A percentile compares a stretch with the other conserved stretches of the same genome.
Evolutionary conservation across 2,113 vertebrate genomes (phyloP).

Genomic region (Archocentrus centrarchus): DNA sequence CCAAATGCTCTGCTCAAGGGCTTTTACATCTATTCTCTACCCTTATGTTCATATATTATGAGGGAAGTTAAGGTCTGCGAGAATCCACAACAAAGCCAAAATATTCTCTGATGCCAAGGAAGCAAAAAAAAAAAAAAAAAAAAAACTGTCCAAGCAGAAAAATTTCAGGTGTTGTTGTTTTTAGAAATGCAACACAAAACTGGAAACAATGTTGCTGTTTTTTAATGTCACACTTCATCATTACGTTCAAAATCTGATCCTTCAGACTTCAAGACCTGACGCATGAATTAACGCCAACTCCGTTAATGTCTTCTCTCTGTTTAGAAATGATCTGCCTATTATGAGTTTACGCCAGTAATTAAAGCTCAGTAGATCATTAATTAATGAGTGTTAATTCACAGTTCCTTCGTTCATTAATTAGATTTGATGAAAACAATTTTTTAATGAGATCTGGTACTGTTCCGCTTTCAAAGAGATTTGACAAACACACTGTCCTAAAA

Average conservation of each 20-base stretch:
- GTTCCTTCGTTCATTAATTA: neutral
- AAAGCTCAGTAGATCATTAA: neutral
- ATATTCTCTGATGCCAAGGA: neutral
- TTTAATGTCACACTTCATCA: neutral
- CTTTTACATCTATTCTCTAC: conserved; percentile 38
- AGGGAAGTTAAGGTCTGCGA: neutral
- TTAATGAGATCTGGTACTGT: neutral
- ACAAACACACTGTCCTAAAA: neutral
- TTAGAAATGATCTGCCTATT: neutral
- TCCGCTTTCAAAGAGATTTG: neutral
- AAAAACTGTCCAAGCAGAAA: neutral
- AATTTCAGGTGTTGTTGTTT: neutral
- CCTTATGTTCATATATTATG: conserved; percentile 3
- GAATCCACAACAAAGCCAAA: neutral
- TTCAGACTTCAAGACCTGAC: neutral
- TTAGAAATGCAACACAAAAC: too few species aligned
- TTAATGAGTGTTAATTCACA: neutral
- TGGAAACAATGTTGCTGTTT: too few species aligned
- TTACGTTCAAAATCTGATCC: neutral
- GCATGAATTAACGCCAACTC: neutral
- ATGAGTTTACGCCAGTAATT: neutral
- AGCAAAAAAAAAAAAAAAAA: neutral
- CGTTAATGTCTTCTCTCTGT: neutral
- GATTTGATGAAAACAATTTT: neutral
- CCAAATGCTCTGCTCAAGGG: conserved; percentile 45